These are phyloP conservation scores for Hirudo medicinalis DNA, from an alignment of 1,140 invertebrate species.

Conservation along the genomic window DNA sequence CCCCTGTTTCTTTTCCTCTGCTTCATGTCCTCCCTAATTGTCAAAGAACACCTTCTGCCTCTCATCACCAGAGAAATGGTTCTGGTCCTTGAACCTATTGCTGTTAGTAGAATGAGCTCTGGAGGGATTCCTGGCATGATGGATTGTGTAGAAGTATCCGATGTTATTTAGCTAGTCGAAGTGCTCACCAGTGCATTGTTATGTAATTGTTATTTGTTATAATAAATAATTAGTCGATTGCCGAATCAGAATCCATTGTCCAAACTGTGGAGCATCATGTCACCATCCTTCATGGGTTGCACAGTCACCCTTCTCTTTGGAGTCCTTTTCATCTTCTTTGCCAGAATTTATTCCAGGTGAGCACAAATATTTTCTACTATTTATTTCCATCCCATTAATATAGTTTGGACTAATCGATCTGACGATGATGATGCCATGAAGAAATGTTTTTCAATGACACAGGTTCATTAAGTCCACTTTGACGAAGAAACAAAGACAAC, in stretches of 20 bases:
- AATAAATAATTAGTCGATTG: too few species aligned
- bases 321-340: constrained; percentile 23
- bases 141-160: not conserved
- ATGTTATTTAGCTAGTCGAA: too few species aligned
- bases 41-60: not conserved
- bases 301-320: constrained; percentile 24
- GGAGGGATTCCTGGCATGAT: not conserved
- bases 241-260: too few species aligned
- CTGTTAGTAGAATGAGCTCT: not conserved
- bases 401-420: not conserved
- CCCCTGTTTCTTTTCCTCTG: constrained; percentile 20
- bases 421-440: constrained; percentile 16
- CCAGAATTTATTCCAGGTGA: not conserved
- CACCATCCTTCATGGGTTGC: too few species aligned
- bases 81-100: not conserved
- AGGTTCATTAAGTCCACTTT: constrained; percentile 39
- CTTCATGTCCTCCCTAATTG: not conserved
- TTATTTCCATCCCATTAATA: too few species aligned
- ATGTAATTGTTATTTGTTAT: too few species aligned
- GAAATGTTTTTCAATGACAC: constrained; percentile 19
- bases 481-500: constrained; percentile 41
- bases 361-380: not conserved
- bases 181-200: too few species aligned
- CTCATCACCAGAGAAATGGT: not conserved
- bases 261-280: too few species aligned